A percentile compares a stretch with the other conserved stretches of the same genome.
phyloP scores from a whole-genome alignment of 1,140 invertebrate genomes.

The Trachelipus rathkii region DNA sequence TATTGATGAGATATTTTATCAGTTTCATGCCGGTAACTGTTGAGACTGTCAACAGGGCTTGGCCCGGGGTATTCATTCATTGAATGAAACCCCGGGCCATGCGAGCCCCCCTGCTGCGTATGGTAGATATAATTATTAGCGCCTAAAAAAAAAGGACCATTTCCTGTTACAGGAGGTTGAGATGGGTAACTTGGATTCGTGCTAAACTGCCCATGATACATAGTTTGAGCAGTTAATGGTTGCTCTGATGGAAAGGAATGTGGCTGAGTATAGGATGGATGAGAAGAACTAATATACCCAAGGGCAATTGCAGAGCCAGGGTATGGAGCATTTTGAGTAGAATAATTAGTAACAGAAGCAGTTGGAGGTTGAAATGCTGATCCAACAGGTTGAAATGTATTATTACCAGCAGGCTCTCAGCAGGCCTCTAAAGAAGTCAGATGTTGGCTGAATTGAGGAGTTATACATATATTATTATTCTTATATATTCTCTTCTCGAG shows the following conservation, averaged over 20 bases:
- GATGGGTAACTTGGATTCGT: slow-evolving; percentile 33
- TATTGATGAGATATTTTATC: slow-evolving; percentile 13
- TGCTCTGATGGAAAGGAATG: slow-evolving; percentile 27
- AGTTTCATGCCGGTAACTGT: slow-evolving; percentile 31
- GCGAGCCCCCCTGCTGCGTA: slow-evolving; percentile 36
- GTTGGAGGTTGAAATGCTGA: slow-evolving; percentile 37
- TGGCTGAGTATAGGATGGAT: background rate
- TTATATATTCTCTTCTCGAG: too few species aligned
- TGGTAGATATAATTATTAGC: slow-evolving; percentile 21
- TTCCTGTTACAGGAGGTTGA: slow-evolving; percentile 27
- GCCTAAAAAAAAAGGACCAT: slow-evolving; percentile 2
- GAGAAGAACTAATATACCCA: slow-evolving; percentile 8
- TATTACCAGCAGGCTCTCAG: slow-evolving; percentile 33
- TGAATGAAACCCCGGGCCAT: slow-evolving; percentile 44
- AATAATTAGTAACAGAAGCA: slow-evolving; percentile 12
- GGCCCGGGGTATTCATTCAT: slow-evolving; percentile 43
- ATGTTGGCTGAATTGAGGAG: slow-evolving; percentile 37
- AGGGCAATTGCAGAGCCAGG: background rate
- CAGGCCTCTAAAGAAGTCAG: too few species aligned
- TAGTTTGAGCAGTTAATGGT: slow-evolving; percentile 34
- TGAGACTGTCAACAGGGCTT: slow-evolving; percentile 32
- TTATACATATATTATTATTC: too few species aligned
- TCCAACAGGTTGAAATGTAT: slow-evolving; percentile 40
- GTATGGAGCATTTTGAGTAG: slow-evolving; percentile 14
- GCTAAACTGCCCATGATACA: slow-evolving; percentile 45